Evolutionary conservation across 2,113 vertebrate genomes (phyloP).

Genomic region (Laterallus jamaicensis): DNA sequence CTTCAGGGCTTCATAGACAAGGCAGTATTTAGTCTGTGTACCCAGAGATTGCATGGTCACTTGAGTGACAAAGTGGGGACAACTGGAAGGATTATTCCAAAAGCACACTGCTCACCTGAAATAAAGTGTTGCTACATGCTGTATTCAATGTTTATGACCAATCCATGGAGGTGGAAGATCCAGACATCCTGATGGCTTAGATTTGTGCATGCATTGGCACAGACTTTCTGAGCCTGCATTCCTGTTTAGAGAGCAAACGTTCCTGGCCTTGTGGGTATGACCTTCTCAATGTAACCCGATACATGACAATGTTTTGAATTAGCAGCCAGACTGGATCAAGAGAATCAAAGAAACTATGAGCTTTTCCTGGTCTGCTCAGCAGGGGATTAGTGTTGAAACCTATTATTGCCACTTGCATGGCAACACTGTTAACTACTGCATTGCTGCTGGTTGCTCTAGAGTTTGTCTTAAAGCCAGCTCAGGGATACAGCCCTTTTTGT

Average conservation of each 20-base stretch:
- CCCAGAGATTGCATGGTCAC: background rate
- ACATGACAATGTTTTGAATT: background rate
- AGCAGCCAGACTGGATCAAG: background rate
- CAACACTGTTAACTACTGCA: background rate
- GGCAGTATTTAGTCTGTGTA: fast-evolving
- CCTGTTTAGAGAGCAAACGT: background rate
- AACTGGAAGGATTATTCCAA: background rate
- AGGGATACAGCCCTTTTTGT: background rate
- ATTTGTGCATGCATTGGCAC: background rate
- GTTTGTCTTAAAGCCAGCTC: background rate
- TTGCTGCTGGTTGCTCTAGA: background rate
- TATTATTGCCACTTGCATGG: background rate
- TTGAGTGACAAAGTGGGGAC: background rate
- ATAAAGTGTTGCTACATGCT: background rate
- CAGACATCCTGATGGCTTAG: background rate
- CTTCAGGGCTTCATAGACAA: too few species aligned
- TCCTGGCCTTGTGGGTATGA: background rate
- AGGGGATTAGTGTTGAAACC: background rate
- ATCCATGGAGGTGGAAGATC: background rate
- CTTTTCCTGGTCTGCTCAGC: background rate
- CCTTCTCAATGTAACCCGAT: constrained; percentile 26
- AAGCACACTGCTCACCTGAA: background rate
- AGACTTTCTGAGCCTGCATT: background rate
- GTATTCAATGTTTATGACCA: background rate
- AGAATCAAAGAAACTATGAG: background rate